Conservation (phyloP, 2,113 vertebrate species). For the Tinamus guttatus region DNA sequence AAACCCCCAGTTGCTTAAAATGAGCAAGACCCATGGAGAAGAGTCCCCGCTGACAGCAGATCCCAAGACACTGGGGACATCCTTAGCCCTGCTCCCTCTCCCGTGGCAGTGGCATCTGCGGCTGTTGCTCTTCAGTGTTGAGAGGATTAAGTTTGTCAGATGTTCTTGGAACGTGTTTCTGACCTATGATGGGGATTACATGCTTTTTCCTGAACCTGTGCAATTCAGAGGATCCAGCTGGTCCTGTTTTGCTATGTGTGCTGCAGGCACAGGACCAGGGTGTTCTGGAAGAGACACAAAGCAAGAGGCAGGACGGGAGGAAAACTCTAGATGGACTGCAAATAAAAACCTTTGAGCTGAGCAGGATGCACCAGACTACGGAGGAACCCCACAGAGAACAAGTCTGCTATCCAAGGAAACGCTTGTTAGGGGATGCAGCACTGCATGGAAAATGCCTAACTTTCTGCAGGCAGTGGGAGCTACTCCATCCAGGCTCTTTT, state of each 20-base stretch:
- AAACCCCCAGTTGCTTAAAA: fast-evolving
- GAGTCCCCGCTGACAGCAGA: neutral
- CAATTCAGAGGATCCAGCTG: neutral
- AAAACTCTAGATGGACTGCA: neutral
- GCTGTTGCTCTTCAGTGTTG: neutral
- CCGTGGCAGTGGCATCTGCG: neutral
- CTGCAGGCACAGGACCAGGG: neutral
- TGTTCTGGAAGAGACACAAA: neutral
- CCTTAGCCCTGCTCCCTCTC: neutral
- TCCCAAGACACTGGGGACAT: neutral
- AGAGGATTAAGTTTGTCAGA: neutral
- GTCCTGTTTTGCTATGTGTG: neutral
- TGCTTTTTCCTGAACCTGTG: fast-evolving
- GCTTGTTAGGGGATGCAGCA: neutral
- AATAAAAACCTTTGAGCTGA: neutral
- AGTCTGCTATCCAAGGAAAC: neutral
- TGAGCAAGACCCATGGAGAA: neutral
- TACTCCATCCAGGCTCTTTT: neutral
- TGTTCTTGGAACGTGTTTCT: neutral
- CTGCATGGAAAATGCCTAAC: neutral
- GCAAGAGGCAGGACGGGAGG: neutral
- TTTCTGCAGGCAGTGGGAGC: neutral
- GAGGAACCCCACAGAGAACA: fast-evolving
- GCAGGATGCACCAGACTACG: neutral
- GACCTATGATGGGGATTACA: neutral